phyloP scores from a whole-genome alignment of 2,113 vertebrate genomes.

The Seriola rivoliana region DNA sequence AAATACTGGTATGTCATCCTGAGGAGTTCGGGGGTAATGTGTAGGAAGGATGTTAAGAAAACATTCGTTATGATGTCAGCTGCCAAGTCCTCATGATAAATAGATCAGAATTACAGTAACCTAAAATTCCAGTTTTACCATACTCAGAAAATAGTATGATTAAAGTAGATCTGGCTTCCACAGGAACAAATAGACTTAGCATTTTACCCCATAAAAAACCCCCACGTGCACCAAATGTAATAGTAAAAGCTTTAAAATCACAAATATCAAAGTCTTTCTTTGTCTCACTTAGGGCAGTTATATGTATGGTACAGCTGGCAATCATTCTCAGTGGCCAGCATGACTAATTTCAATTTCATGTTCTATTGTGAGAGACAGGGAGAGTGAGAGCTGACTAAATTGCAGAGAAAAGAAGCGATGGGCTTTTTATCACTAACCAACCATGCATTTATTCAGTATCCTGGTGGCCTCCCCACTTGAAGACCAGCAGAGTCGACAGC shows the following conservation, averaged over 20 bases:
- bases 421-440: constrained; percentile 15
- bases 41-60: constrained; percentile 56
- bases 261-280: constrained; percentile 15
- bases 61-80: constrained; percentile 26
- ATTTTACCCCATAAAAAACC: background rate
- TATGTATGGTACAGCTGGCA: constrained; percentile 37
- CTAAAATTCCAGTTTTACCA: background rate
- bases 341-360: constrained; percentile 61
- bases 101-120: background rate
- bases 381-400: constrained; percentile 39
- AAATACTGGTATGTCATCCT: constrained; percentile 42
- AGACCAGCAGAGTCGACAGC: constrained; percentile 27
- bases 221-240: background rate
- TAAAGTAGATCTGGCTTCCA: background rate
- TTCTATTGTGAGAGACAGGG: constrained; percentile 40
- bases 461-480: constrained; percentile 20
- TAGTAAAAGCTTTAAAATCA: constrained; percentile 13
- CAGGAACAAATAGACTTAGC: background rate
- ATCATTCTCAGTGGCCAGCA: constrained; percentile 40
- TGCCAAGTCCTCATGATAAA: constrained; percentile 28
- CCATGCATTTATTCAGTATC: constrained; percentile 34
- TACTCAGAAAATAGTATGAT: background rate
- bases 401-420: constrained; percentile 1
- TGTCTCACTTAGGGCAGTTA: constrained; percentile 26
- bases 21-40: constrained; percentile 10